These are phyloP conservation scores for Passerina amoena DNA, from an alignment of 2,113 vertebrate species.

Conservation along the genomic window DNA sequence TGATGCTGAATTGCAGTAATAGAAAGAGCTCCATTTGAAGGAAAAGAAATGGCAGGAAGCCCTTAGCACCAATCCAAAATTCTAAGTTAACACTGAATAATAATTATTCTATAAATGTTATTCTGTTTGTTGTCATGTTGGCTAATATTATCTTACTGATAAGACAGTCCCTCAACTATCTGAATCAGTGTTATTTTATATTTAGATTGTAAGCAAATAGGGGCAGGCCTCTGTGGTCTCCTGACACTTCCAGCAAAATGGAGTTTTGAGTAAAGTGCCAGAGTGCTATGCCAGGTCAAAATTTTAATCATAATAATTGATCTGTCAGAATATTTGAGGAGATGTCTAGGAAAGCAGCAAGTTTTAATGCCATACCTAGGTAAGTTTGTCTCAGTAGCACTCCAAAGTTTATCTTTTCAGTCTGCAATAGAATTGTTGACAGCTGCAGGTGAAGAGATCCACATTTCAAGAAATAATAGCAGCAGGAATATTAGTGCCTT, in stretches of 20 bases:
- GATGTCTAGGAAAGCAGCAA: neutral
- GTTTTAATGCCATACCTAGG: neutral
- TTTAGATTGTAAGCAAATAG: neutral
- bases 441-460: neutral
- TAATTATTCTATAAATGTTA: neutral
- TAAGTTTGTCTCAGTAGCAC: neutral
- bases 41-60: neutral
- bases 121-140: neutral
- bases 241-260: neutral
- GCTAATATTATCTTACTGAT: neutral
- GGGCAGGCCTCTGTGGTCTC: neutral
- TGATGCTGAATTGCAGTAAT: neutral
- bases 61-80: neutral
- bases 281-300: neutral
- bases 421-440: neutral
- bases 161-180: neutral
- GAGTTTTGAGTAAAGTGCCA: neutral
- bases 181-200: neutral
- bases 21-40: neutral
- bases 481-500: neutral
- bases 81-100: neutral
- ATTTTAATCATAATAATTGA: neutral
- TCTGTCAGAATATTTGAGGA: neutral
- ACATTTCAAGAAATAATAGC: neutral
- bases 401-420: neutral